phyloP scores from a whole-genome alignment of 1,140 invertebrate species.

The Himalopsyche phryganea region DNA sequence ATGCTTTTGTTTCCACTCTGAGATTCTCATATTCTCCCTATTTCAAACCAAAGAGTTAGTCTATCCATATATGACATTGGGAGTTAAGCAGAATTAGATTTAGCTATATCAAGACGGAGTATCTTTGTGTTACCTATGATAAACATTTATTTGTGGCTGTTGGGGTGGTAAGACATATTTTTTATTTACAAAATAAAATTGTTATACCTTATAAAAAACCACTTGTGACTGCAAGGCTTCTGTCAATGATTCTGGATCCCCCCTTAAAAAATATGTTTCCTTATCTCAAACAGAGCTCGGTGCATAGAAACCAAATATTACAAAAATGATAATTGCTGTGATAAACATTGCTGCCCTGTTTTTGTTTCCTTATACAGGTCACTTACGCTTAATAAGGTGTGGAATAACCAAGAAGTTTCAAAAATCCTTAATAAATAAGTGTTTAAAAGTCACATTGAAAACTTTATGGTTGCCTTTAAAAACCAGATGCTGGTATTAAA shows the following conservation, averaged over 20 bases:
- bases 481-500: too few species aligned
- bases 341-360: too few species aligned
- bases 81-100: background rate
- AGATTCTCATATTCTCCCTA: slow-evolving; percentile 48
- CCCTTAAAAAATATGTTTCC: slow-evolving; percentile 18
- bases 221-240: slow-evolving; percentile 45
- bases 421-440: too few species aligned
- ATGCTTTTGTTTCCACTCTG: slow-evolving; percentile 44
- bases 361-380: too few species aligned
- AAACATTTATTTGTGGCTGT: background rate
- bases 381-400: too few species aligned
- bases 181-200: background rate
- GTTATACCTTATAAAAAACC: slow-evolving; percentile 47
- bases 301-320: too few species aligned
- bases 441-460: too few species aligned
- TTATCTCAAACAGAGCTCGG: too few species aligned
- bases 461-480: too few species aligned
- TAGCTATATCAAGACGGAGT: background rate
- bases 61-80: background rate
- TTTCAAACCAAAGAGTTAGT: slow-evolving; percentile 3
- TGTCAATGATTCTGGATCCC: slow-evolving; percentile 26
- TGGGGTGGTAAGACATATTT: background rate
- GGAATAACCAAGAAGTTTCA: too few species aligned
- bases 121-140: slow-evolving; percentile 6
- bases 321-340: too few species aligned